Evolutionary conservation across 2,113 vertebrate genomes (phyloP).

Genomic region (Riparia riparia): DNA sequence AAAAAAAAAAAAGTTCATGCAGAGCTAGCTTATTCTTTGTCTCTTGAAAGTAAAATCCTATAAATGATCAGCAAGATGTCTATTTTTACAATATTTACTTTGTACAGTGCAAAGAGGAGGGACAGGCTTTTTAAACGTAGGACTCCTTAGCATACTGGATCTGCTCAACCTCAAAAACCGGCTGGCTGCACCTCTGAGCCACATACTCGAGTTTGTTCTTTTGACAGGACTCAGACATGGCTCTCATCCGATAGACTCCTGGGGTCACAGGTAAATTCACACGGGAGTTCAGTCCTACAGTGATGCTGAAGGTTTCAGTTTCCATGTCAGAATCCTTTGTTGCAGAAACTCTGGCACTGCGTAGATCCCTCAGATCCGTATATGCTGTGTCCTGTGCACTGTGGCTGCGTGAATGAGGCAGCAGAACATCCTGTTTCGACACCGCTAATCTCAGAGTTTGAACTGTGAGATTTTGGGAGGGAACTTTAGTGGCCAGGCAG

Average conservation of each 20-base stretch:
- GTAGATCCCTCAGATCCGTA: background rate
- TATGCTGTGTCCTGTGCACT: background rate
- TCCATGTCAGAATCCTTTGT: background rate
- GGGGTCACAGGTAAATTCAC: slow-evolving; percentile 37
- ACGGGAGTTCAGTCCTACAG: background rate
- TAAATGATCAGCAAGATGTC: background rate
- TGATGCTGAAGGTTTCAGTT: background rate
- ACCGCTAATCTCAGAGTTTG: slow-evolving; percentile 73
- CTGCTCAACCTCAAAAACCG: slow-evolving; percentile 83
- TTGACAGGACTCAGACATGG: slow-evolving; percentile 83
- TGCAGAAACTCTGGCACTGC: background rate
- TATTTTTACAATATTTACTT: background rate
- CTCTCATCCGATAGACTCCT: slow-evolving; percentile 76
- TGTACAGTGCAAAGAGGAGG: background rate
- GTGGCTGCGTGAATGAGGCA: background rate
- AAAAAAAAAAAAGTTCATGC: background rate
- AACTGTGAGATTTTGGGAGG: slow-evolving; percentile 79
- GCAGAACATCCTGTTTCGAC: slow-evolving; percentile 63
- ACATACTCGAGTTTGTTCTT: slow-evolving; percentile 65
- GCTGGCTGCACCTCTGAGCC: slow-evolving; percentile 83
- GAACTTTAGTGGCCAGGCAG: background rate
- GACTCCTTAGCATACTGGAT: slow-evolving; percentile 90
- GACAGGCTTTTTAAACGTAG: slow-evolving; percentile 82
- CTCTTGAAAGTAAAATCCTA: background rate
- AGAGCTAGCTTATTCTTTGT: slow-evolving; percentile 73